Evolutionary conservation across 2,113 vertebrate species (phyloP), one percentile per base, ranked within the genome.

Genomic region (Rhizomys pruinosus): DNA sequence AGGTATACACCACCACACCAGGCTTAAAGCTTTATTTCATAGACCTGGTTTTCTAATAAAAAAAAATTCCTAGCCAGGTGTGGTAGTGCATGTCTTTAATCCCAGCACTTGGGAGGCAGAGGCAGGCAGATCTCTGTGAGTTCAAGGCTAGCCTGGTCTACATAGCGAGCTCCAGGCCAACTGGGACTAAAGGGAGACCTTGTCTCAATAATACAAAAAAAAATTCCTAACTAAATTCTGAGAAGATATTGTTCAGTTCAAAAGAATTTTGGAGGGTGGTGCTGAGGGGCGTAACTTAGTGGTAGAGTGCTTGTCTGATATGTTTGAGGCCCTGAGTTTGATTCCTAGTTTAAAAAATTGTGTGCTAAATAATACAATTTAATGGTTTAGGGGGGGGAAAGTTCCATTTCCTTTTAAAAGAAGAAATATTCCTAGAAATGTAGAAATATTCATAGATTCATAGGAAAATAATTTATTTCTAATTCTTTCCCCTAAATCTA

Each of bases 401-500:
- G 42, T 52, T 66, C 52, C 63, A 68, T 47, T 84, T n/a, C 63
- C 81, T 61, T 68, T 84, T 84, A n/a, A 3, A 52, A 57, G 52
- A 23, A 85, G 34, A 85, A 85, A 57, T 57, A 57, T 37, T 85
- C 32, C 3, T 61, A 52, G 57, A 59, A 59, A 59, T 59, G 3
- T 59, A 59, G 47, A 52, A 52, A 52, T 52, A 52, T 52, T 59
- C 39, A 69, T n/a, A 52, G 39, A 44, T 34, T n/a, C 22, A 4
- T 19, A 55, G 47, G 39, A 71, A 84, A 88, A 74, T 12, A 85
- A 86, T 80, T 13, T 59, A 7, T 81, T 94, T 90, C 34, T 44
- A 94, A 86, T 91, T 89, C 5, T 91, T 91, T 42, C 42, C 52
- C 22, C 57, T 94, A 63, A 88, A 85, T 74, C 39, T 74, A 64